These are phyloP conservation scores for Amphiprion percula DNA, from an alignment of 2,113 vertebrate species.

Conservation along the genomic window DNA sequence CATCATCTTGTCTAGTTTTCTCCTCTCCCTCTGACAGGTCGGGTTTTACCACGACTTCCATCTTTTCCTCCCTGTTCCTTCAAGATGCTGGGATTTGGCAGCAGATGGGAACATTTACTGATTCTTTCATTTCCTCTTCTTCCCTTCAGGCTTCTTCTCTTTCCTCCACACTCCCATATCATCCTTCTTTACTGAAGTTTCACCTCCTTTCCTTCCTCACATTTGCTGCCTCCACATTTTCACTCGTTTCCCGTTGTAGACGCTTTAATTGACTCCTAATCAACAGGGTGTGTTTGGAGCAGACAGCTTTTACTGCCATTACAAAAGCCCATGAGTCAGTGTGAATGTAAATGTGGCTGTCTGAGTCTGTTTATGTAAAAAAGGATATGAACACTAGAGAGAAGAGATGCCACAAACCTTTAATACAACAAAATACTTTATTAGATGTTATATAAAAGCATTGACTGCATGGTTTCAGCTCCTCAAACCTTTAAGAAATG, in stretches of 20 bases:
- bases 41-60: neutral
- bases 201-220: neutral
- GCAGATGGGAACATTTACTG: conserved; percentile 54
- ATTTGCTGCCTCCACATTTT: neutral
- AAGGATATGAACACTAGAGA: neutral
- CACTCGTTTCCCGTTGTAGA: conserved; percentile 26
- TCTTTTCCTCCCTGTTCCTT: neutral
- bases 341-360: conserved; percentile 20
- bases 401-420: neutral
- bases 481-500: neutral
- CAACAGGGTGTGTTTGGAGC: conserved; percentile 65
- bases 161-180: conserved; percentile 9
- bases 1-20: neutral
- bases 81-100: conserved; percentile 23
- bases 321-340: conserved; percentile 42
- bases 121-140: conserved; percentile 1
- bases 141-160: neutral
- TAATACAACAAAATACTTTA: neutral
- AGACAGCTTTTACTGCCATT: conserved; percentile 56
- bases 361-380: conserved; percentile 14
- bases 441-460: no score
- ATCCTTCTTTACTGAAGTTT: neutral
- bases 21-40: conserved; percentile 1
- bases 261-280: conserved; percentile 61
- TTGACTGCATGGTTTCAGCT: neutral